phyloP scores from a whole-genome alignment of 2,888 invertebrate genomes.

The Drosophila acutilabella region DNA sequence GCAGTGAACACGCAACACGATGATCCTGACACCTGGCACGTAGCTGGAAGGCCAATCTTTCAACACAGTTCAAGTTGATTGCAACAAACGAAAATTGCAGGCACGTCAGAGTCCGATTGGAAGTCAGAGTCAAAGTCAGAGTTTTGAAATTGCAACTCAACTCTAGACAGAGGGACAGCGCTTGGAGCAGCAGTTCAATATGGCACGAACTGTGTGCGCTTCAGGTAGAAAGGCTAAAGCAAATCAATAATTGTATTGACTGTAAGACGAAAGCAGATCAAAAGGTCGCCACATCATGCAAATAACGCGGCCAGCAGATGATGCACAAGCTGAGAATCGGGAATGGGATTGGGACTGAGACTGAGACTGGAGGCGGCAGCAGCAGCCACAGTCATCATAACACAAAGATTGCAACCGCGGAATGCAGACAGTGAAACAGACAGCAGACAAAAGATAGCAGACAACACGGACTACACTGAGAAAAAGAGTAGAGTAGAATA shows the following conservation, averaged over 20 bases:
- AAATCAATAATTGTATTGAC: constrained; percentile 80
- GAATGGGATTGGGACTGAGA: constrained; percentile 26
- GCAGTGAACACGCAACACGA: constrained; percentile 23
- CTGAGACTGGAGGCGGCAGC: constrained; percentile 7
- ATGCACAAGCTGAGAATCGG: constrained; percentile 9
- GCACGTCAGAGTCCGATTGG: constrained; percentile 50
- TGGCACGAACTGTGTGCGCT: constrained; percentile 9
- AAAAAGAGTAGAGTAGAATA: not conserved
- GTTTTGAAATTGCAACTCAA: not conserved
- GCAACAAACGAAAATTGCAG: constrained; percentile 51
- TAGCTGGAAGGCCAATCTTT: constrained; percentile 53
- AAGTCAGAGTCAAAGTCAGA: constrained; percentile 2
- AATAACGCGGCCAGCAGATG: constrained; percentile 43
- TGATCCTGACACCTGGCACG: constrained; percentile 54
- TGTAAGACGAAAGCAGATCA: constrained; percentile 75
- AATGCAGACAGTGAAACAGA: constrained; percentile 40
- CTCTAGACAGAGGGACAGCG: constrained; percentile 10
- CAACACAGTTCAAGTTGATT: constrained; percentile 70
- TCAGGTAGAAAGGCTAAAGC: constrained; percentile 57
- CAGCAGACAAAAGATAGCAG: constrained; percentile 29
- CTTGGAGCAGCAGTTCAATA: constrained; percentile 47
- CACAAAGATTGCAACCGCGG: constrained; percentile 58
- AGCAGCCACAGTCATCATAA: constrained; percentile 36
- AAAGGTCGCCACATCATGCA: constrained; percentile 77
- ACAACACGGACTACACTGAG: constrained; percentile 29